Conservation (phyloP, 2,797 vertebrate species). For the Pseudochaenichthys georgianus region DNA sequence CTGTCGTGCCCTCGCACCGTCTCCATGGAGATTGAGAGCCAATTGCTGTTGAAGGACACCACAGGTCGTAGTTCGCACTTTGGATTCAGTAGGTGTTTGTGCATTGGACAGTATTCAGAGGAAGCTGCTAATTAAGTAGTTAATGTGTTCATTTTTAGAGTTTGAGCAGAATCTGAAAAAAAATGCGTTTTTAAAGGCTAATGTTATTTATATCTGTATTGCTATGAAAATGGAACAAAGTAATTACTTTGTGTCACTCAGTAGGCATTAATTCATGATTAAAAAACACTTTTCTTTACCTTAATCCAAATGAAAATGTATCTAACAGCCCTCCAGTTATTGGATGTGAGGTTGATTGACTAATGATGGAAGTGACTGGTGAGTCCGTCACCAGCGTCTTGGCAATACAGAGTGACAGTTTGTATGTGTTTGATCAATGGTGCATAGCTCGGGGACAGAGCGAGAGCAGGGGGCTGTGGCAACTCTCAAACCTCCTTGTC, state of each 20-base stretch:
- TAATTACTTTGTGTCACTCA: conserved; percentile 8
- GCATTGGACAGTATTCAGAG: background rate
- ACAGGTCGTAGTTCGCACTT: conserved; percentile 35
- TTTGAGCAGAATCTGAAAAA: background rate
- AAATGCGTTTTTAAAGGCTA: background rate
- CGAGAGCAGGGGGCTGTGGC: conserved; percentile 55
- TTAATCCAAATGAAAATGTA: conserved; percentile 18
- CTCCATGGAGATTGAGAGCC: conserved; percentile 66
- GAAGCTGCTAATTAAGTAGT: background rate
- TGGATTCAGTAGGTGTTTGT: conserved; percentile 27
- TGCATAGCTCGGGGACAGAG: conserved; percentile 70
- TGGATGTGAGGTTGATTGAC: conserved; percentile 53
- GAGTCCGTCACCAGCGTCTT: conserved; percentile 62
- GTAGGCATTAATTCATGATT: background rate
- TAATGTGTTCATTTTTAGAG: conserved; percentile 1
- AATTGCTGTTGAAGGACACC: conserved; percentile 51
- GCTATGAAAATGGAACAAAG: conserved; percentile 20
- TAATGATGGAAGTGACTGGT: conserved; percentile 70
- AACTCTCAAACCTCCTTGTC: conserved; percentile 75
- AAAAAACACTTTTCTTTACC: conserved; percentile 1
- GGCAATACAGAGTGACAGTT: conserved; percentile 75
- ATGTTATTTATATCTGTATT: background rate
- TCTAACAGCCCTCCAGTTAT: conserved; percentile 21
- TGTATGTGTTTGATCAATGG: conserved; percentile 81
- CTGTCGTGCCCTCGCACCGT: conserved; percentile 39